Base-by-base conservation (phyloP, 1,140 invertebrate species). In the Phenacoccus solenopsis region DNA sequence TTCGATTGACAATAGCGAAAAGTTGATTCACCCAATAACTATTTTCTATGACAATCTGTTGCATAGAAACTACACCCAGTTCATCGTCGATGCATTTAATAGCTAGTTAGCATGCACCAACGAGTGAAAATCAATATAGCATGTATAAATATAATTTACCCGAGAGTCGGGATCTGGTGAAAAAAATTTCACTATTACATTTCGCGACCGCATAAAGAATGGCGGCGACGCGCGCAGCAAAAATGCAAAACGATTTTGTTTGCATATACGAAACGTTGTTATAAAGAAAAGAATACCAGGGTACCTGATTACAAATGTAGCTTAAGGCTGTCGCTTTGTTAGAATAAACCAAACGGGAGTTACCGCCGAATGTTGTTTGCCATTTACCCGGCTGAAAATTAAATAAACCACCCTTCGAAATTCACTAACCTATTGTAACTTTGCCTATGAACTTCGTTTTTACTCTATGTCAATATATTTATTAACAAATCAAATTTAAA, bases 171-270 rank as follows among this genome's bases (percentile, higher is more conserved):
- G 30, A 7, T 7, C 30, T 32, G 30, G 30, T 49, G 38, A 49
- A 16, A 49, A 16, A 49, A 49, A 49, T 49, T 49, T 49, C 38
- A 10, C 38, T 4, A 9, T 49, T 49, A 2, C 4, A 49, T 49
- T 49, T 49, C 20, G 38, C 38, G 12, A 9, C 16, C 20, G 16
- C 20, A 49, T 49, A 16, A n/a, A 16, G 5, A 4, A 49, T 3
- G 20, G 20, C 3, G 20, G 20, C 5, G 2, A 9, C 38, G 5
- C 38, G 2, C 38, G 3, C 38, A 16, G 2, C 5, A n/a, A 49
- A 49, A 49, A 49, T 49, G 38, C 38, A 49, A 49, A 49, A 49
- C 38, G 38, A 49, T n/a, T n/a, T 49, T 49, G n/a, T n/a, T n/a
- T n/a, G n/a, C n/a, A n/a, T n/a, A n/a, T n/a, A n/a, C n/a, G n/a